Conservation (phyloP, 2,888 invertebrate genomes). For the Folsomia candida region DNA sequence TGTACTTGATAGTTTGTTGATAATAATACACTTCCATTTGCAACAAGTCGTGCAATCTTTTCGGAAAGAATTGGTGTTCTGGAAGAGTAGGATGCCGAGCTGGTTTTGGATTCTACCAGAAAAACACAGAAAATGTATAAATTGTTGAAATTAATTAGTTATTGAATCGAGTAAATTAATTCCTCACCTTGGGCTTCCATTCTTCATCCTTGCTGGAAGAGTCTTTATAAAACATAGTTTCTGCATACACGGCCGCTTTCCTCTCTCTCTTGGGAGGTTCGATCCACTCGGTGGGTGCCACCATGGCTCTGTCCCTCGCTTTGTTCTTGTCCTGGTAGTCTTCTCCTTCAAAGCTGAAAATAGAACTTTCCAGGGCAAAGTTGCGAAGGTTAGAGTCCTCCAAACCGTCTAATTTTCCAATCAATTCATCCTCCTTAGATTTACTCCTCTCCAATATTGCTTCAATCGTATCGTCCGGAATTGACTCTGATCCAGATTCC, state of each 20-base stretch:
- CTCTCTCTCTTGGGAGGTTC: constrained; percentile 24
- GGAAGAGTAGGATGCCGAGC: background rate
- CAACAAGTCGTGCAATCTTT: constrained; percentile 18
- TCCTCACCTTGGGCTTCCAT: background rate
- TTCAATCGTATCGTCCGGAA: constrained; percentile 46
- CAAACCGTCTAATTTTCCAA: constrained; percentile 27
- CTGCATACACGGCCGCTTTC: constrained; percentile 11
- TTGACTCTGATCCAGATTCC: constrained; percentile 9
- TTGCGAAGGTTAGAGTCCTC: constrained; percentile 28
- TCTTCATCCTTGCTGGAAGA: background rate
- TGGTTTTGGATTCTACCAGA: constrained; percentile 5
- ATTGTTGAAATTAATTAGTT: background rate
- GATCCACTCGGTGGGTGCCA: constrained; percentile 1
- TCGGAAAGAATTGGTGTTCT: constrained; percentile 20
- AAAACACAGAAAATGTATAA: background rate
- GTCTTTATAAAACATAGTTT: background rate
- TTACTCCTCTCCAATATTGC: constrained; percentile 40
- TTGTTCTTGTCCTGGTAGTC: constrained; percentile 40
- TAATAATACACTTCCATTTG: constrained; percentile 17
- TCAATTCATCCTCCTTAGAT: constrained; percentile 27
- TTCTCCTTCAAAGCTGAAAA: constrained; percentile 43
- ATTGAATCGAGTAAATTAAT: too few species aligned
- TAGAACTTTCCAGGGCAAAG: constrained; percentile 14
- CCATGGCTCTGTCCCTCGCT: constrained; percentile 3
- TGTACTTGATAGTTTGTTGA: background rate